phyloP scores from a whole-genome alignment of 2,888 invertebrate genomes.

The Clepsis dumicolana region DNA sequence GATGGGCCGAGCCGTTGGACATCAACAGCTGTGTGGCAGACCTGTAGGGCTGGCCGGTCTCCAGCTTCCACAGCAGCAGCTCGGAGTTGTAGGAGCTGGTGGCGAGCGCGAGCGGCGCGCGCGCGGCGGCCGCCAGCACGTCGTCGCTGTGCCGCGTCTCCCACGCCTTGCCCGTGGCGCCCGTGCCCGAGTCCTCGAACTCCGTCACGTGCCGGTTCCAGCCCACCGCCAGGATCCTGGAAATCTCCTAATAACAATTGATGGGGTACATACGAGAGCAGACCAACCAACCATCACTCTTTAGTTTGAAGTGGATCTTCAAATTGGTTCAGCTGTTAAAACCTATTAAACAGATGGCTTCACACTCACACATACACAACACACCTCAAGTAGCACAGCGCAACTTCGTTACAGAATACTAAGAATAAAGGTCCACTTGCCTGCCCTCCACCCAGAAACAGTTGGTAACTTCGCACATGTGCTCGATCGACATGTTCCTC shows the following conservation, averaged over 20 bases:
- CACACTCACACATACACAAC: no score
- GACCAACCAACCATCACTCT: background rate
- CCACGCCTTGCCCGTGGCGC: conserved; percentile 89
- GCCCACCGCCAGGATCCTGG: conserved; percentile 91
- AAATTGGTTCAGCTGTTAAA: background rate
- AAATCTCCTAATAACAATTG: background rate
- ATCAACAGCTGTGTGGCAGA: no score
- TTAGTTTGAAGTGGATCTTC: background rate
- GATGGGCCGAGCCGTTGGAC: no score
- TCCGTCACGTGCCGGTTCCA: conserved; percentile 92
- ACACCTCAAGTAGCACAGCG: no score
- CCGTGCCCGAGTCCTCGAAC: conserved; percentile 83
- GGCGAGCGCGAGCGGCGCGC: conserved; percentile 89
- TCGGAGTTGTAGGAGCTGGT: conserved; percentile 93
- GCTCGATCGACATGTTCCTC: conserved; percentile 88
- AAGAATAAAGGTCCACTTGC: conserved; percentile 55
- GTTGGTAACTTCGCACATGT: conserved; percentile 85
- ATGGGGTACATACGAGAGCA: background rate
- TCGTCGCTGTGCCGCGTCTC: conserved; percentile 90
- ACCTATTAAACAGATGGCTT: no score
- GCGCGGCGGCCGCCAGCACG: conserved; percentile 89
- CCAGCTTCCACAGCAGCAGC: conserved; percentile 92
- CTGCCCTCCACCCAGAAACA: conserved; percentile 87
- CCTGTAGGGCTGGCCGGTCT: conserved; percentile 92
- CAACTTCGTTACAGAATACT: background rate